Evolutionary conservation across 2,113 vertebrate genomes (phyloP), one percentile per base, ranked within the genome.

Genomic region (Clarias macrocephalus): DNA sequence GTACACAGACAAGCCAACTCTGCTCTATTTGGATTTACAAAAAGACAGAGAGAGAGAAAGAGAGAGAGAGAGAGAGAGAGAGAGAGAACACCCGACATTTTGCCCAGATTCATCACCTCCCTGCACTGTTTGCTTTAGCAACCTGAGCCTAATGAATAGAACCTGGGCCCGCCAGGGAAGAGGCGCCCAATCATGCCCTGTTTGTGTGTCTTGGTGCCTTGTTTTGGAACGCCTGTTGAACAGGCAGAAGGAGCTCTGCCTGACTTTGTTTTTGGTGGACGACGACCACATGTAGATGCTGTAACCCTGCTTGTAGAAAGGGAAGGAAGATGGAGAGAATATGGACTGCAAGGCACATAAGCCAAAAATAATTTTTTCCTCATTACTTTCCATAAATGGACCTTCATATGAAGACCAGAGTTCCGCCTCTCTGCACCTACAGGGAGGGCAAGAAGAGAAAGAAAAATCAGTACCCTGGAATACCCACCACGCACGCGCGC

Each of bases 111-210:
- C 93, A 94, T 94, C 94, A 93, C 92, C 92, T 90, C 92, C 88
- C 87, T 93, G 90, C 92, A 92, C 88, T 94, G 93, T 95, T 94
- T 95, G 93, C 92, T 94, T 95, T 94, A 93, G 95, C 93, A 95
- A 95, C 93, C 92, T 94, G 92, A 95, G 92, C 92, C 92, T 88
- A 88, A 91, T 90, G 87, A 87, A 89, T 89, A 83, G 90, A 85
- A 88, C 75, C 87, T 91, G 87, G 77, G 87, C 83, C 84, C 87
- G 79, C 89, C 89, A 88, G 88, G 75, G 88, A 88, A 85, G 86
- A 83, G 88, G 80, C 52, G 80, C 33, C 80, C 87, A 90, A 88
- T 87, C 83, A 90, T 85, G 83, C 80, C 84, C 84, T 85, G 85
- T 90, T 90, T 90, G 90, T 90, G 81, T 84, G 83, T 90, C 88